Evolutionary conservation across 2,113 vertebrate genomes (phyloP).

Genomic region (Tupaia chinensis): DNA sequence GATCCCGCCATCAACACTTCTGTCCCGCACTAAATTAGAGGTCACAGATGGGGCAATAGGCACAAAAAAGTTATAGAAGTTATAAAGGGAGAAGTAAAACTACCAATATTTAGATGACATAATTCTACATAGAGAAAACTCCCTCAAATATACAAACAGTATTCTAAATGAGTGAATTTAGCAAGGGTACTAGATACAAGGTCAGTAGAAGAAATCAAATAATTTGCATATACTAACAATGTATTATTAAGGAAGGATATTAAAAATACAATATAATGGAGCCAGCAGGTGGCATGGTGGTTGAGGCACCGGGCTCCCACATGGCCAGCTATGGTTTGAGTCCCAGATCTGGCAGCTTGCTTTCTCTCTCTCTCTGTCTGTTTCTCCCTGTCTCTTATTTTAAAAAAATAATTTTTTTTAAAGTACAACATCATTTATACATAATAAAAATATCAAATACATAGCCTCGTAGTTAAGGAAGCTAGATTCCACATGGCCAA

Average conservation of each 20-base stretch:
- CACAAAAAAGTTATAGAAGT: background rate
- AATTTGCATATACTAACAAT: background rate
- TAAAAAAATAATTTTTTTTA: background rate
- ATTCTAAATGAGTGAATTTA: background rate
- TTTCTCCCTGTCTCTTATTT: too few relatives aligned
- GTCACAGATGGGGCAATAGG: background rate
- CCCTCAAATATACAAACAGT: background rate
- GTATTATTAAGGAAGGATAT: background rate
- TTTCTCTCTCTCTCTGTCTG: too few relatives aligned
- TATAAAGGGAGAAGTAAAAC: slow-evolving; percentile 36
- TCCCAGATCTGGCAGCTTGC: too few relatives aligned
- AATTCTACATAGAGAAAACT: background rate
- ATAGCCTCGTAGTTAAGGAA: background rate
- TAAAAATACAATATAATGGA: background rate
- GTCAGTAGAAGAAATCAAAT: background rate
- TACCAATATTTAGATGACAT: background rate
- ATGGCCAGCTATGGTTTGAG: too few relatives aligned
- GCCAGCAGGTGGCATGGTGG: too few relatives aligned
- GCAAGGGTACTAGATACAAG: background rate
- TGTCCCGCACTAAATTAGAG: background rate
- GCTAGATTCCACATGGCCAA: too few relatives aligned
- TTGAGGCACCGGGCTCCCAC: too few relatives aligned
- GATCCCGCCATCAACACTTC: background rate
- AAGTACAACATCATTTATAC: background rate
- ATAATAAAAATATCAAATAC: background rate